Evolutionary conservation across 1,140 invertebrate genomes (phyloP).

Genomic region (Diuraphis noxia): DNA sequence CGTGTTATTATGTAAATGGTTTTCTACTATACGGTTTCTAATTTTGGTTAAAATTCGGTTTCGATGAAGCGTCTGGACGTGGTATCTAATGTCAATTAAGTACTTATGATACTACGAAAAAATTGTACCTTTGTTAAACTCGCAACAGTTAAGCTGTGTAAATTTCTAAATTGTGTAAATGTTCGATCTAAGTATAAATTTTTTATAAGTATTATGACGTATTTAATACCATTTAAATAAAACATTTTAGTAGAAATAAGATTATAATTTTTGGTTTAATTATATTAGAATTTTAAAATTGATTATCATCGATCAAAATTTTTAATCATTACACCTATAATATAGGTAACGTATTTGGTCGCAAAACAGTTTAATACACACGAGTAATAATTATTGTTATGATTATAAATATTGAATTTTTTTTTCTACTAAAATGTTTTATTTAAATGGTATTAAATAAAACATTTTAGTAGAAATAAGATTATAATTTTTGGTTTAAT

Average conservation of each 20-base stretch:
- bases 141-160: not conserved
- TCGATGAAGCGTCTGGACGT: no score
- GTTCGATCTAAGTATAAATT: not conserved
- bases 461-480: not conserved
- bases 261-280: no score
- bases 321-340: no score
- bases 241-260: not conserved
- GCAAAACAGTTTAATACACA: no score
- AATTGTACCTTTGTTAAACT: not conserved
- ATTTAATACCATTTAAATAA: not conserved
- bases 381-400: no score
- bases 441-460: not conserved
- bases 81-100: not conserved
- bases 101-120: not conserved
- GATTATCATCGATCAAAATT: not conserved
- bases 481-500: no score
- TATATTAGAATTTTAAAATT: not conserved
- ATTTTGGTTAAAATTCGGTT: no score
- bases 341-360: no score
- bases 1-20: no score
- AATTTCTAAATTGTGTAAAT: not conserved
- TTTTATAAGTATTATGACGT: not conserved
- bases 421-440: not conserved
- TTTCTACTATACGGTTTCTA: no score
- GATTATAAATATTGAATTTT: no score